phyloP scores from a whole-genome alignment of 2,797 vertebrate species.

The Alectoris magna region DNA sequence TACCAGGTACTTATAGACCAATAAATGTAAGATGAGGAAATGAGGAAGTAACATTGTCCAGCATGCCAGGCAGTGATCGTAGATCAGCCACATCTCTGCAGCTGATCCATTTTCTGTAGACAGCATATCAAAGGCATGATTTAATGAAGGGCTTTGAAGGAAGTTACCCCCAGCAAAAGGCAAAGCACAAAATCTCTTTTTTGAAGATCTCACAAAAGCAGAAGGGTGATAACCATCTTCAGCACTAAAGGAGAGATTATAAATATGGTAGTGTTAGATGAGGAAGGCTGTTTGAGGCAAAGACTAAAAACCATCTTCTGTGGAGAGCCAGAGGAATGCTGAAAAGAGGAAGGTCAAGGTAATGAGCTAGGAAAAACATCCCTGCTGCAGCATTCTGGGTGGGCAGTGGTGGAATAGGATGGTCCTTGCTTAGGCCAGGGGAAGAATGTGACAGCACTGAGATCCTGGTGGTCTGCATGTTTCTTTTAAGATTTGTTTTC shows the following conservation, averaged over 20 bases:
- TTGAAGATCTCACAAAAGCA: not conserved
- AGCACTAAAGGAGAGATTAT: not conserved
- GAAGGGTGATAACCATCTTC: not conserved
- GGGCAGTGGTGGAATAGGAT: not conserved
- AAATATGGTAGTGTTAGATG: not conserved
- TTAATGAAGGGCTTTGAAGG: constrained; percentile 26
- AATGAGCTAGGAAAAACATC: not conserved
- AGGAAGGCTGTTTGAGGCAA: not conserved
- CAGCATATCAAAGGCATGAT: not conserved
- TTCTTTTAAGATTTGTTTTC: not conserved
- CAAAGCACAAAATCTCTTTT: not conserved
- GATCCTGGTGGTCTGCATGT: not conserved
- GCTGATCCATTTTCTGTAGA: not conserved
- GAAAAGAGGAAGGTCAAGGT: not conserved
- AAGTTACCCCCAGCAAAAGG: not conserved
- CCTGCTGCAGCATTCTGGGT: not conserved
- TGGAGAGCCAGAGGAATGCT: not conserved
- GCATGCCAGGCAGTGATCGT: not conserved
- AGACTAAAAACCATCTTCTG: not conserved
- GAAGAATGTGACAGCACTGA: not conserved
- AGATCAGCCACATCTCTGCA: not conserved
- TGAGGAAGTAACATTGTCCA: not conserved
- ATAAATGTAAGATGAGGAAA: not conserved
- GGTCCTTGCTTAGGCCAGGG: not conserved
- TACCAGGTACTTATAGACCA: fast-evolving